Evolutionary conservation across 2,113 vertebrate genomes (phyloP), one percentile per base, ranked within the genome.

Genomic region (Tragelaphus imberbis): DNA sequence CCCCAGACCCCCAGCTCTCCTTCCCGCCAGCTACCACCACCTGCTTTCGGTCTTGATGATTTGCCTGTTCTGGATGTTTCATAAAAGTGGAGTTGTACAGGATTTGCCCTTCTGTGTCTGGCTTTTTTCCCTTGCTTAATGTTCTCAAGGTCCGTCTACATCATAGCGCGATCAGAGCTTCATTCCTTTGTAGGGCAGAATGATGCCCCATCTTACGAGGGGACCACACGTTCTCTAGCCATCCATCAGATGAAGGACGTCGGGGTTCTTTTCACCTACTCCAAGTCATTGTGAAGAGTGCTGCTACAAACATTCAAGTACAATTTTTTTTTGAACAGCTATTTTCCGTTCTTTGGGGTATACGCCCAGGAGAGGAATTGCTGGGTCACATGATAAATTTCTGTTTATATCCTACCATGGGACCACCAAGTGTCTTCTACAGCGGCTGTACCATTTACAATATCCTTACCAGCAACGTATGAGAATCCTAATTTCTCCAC

Each of bases 401-500:
- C 1, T 3, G 4, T 44, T 44, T 21, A 40, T 40, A 47, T 44
- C 15, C 40, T 14, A 40, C 9, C 4, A 2, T 21, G 19, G 19
- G 49, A 6, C 58, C 7, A 0, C 33, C 44, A 49, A 33, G n/a
- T 12, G 21, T 30, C 79, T 58, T 47, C 90, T 9, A 1, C 7
- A 16, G n/a, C 0, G 0, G 21, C 65, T 12, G 7, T 11, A 3
- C 56, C 25, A 30, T 51, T 53, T 7, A 56, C 21, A 0, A 2
- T 3, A 23, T n/a, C 6, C 33, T 47, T 23, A 23, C 68, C 59
- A 56, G 55, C 49, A 11, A 27, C 0, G 0, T 12, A 2, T 0
- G 47, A 75, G 17, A 56, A 1, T 47, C 9, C 63, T 14, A 1
- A 5, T 40, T 92, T 86, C 77, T 59, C 49, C 16, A 3, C 3